Conservation (phyloP, 2,113 vertebrate species). For the Addax nasomaculatus region DNA sequence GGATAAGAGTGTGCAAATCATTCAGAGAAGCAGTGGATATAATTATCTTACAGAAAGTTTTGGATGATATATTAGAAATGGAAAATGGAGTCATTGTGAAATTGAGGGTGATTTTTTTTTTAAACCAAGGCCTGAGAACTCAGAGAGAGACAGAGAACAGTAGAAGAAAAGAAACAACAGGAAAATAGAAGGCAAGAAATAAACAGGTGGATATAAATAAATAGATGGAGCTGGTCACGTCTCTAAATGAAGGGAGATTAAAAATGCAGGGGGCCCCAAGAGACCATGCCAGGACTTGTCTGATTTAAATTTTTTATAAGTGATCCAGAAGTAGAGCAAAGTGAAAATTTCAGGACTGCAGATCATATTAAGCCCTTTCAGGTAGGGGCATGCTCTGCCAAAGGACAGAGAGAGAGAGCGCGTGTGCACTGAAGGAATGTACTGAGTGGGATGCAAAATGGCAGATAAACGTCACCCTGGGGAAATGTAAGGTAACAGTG, state of each 20-base stretch:
- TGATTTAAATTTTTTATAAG: conserved; percentile 60
- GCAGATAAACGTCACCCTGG: neutral
- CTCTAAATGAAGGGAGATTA: conserved; percentile 14
- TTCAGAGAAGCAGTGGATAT: neutral
- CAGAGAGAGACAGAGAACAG: neutral
- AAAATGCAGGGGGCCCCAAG: conserved; percentile 16
- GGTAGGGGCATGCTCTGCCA: neutral
- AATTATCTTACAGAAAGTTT: conserved; percentile 39
- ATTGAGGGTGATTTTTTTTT: neutral
- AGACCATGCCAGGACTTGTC: conserved; percentile 18
- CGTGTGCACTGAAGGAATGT: neutral
- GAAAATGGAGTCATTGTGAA: conserved; percentile 12
- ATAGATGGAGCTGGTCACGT: neutral
- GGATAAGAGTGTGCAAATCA: neutral
- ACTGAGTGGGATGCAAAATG: neutral
- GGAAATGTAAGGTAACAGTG: neutral
- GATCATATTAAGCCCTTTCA: conserved; percentile 1
- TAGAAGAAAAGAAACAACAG: conserved; percentile 3
- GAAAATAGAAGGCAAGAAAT: neutral
- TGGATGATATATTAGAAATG: neutral
- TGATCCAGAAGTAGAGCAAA: conserved; percentile 57
- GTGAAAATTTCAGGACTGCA: conserved; percentile 25
- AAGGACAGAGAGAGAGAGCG: neutral
- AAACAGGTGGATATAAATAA: neutral
- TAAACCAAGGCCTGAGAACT: neutral